Evolutionary conservation across 2,797 vertebrate species (phyloP).

Genomic region (Garrulus glandarius): DNA sequence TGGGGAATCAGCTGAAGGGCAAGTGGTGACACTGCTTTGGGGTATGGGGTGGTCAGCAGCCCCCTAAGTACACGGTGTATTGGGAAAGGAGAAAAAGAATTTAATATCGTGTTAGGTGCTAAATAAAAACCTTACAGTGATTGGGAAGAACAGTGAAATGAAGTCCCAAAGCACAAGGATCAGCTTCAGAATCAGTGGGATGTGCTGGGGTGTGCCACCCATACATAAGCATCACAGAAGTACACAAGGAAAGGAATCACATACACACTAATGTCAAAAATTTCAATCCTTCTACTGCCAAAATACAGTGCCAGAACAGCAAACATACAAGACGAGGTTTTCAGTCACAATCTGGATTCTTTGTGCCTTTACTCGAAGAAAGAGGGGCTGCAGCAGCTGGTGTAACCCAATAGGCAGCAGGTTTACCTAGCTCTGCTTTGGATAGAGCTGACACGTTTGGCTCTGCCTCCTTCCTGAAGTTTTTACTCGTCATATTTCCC

Average conservation of each 20-base stretch:
- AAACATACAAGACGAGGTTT: background rate
- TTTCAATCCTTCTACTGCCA: background rate
- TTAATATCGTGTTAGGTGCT: background rate
- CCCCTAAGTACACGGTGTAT: background rate
- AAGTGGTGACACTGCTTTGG: background rate
- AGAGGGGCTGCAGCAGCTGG: background rate
- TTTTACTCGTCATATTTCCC: background rate
- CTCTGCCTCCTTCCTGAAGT: background rate
- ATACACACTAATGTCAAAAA: background rate
- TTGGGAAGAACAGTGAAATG: background rate
- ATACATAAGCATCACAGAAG: background rate
- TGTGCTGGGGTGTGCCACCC: too few relatives aligned
- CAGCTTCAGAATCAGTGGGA: background rate
- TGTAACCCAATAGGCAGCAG: background rate
- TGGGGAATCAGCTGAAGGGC: background rate
- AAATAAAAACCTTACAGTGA: background rate
- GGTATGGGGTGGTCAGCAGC: background rate
- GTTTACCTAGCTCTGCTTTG: background rate
- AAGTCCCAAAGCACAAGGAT: background rate
- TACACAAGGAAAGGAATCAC: background rate
- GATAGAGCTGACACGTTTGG: background rate
- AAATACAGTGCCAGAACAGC: background rate
- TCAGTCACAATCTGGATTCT: background rate
- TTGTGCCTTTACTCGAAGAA: background rate
- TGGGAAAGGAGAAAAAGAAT: background rate